These are phyloP conservation scores for Antheraea assamensis DNA, from an alignment of 2,888 invertebrate species.

Conservation along the genomic window DNA sequence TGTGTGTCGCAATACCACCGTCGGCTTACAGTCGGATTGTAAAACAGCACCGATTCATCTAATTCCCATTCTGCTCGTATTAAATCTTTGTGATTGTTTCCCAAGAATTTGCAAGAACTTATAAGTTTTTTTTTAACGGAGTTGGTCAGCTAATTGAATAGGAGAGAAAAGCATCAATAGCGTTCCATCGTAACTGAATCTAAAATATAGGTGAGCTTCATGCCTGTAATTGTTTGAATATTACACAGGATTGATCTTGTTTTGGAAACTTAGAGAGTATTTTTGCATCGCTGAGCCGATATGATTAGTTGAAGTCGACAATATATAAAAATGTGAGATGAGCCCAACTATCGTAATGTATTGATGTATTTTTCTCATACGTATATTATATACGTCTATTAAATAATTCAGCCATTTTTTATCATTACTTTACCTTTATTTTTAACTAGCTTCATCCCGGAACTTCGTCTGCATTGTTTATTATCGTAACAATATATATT, in stretches of 20 bases:
- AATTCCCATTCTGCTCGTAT: constrained; percentile 23
- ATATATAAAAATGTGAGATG: too few relatives aligned
- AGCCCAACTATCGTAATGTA: background rate
- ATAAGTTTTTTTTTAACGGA: background rate
- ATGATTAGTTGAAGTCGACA: too few relatives aligned
- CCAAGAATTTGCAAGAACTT: constrained; percentile 14
- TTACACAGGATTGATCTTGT: too few relatives aligned
- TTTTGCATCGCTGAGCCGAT: too few relatives aligned
- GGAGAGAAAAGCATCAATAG: too few relatives aligned
- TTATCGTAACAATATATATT: too few relatives aligned
- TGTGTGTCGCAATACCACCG: constrained; percentile 43
- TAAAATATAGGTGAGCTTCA: too few relatives aligned
- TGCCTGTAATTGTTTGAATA: too few relatives aligned
- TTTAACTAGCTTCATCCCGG: background rate
- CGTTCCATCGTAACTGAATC: too few relatives aligned
- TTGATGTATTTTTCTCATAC: background rate
- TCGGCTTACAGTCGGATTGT: background rate
- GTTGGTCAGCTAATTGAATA: background rate
- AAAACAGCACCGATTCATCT: constrained; percentile 38
- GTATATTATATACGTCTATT: background rate
- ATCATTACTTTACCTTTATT: background rate
- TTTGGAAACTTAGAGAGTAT: too few relatives aligned
- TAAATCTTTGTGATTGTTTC: background rate
- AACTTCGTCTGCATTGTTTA: too few relatives aligned
- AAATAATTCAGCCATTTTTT: background rate